Conservation (phyloP, 2,888 invertebrate species). For the Aporophyla lueneburgensis region DNA sequence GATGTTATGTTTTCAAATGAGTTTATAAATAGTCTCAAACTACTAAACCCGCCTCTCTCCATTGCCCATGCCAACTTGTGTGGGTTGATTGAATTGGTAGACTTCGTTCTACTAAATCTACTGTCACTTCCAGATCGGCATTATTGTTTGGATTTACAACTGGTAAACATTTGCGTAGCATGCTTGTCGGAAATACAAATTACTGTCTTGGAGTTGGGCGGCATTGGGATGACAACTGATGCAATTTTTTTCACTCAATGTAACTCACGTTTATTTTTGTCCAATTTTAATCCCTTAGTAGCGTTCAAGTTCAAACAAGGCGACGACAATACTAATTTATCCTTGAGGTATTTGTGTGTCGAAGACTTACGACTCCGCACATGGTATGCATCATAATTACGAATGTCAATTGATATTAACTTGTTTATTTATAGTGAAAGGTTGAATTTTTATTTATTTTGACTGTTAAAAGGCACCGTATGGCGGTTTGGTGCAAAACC, state of each 20-base stretch:
- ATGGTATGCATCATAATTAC: conserved; percentile 7
- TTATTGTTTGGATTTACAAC: conserved; percentile 2
- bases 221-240: neutral
- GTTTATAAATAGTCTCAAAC: neutral
- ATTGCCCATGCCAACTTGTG: conserved; percentile 9
- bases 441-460: conserved; percentile 9
- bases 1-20: conserved; percentile 7
- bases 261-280: conserved; percentile 4
- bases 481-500: conserved; percentile 47
- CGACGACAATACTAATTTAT: conserved; percentile 19
- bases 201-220: neutral
- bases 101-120: conserved; percentile 9
- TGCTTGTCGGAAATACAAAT: neutral
- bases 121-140: neutral
- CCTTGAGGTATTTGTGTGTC: conserved; percentile 11
- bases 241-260: neutral
- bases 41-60: neutral
- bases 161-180: neutral
- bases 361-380: conserved; percentile 1
- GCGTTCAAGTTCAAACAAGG: conserved; percentile 26
- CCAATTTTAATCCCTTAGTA: neutral
- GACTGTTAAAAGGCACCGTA: neutral
- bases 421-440: conserved; percentile 11
- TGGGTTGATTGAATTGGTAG: neutral
- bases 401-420: conserved; percentile 2